These are phyloP conservation scores for Urophycis tenuis DNA, from an alignment of 2,797 vertebrate genomes.

Conservation along the genomic window DNA sequence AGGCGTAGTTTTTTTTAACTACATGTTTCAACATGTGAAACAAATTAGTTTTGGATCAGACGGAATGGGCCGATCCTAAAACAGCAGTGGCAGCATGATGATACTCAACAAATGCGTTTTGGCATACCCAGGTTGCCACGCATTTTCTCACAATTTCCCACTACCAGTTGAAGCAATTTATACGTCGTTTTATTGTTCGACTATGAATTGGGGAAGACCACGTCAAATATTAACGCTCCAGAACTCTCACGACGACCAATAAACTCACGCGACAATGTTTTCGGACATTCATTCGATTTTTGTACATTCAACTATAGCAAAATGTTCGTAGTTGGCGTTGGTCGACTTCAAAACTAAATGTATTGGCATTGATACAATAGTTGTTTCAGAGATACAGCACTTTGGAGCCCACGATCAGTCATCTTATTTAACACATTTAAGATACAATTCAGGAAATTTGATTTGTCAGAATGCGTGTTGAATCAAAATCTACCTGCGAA, in stretches of 20 bases:
- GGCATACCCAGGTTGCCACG: not conserved
- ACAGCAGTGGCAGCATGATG: not conserved
- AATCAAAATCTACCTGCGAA: not conserved
- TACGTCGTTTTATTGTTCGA: not conserved
- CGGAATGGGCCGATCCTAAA: not conserved
- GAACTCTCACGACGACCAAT: no score
- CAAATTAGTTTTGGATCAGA: conserved; percentile 1
- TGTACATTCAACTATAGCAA: not conserved
- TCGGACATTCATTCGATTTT: not conserved
- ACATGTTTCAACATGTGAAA: conserved; percentile 12
- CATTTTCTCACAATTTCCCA: not conserved
- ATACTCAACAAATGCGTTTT: not conserved
- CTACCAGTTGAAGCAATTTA: not conserved
- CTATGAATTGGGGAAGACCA: not conserved
- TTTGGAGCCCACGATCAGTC: not conserved
- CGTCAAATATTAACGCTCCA: not conserved
- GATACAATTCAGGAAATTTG: not conserved
- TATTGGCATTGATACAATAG: not conserved
- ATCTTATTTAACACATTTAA: not conserved
- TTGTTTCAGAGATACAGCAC: not conserved
- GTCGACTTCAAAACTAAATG: not conserved
- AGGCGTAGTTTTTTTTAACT: not conserved
- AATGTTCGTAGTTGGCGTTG: not conserved
- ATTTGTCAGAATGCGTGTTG: not conserved
- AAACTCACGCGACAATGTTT: no score